Evolutionary conservation across 2,797 vertebrate species (phyloP).

Genomic region (Tapirus indicus): DNA sequence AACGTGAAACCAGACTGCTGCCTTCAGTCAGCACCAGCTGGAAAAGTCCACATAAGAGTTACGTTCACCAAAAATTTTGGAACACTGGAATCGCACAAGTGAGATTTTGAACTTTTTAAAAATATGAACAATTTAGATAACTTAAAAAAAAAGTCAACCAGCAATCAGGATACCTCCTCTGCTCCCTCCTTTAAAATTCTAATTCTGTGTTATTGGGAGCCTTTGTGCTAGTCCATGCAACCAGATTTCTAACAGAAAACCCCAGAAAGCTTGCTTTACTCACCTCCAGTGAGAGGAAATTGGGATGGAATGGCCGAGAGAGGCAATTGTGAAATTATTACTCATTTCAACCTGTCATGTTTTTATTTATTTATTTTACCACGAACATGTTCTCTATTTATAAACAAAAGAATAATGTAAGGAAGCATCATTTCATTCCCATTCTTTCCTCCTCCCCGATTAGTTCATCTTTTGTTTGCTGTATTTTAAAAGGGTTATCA

Average conservation of each 20-base stretch:
- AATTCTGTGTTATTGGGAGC: neutral
- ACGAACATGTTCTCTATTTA: neutral
- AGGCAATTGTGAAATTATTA: neutral
- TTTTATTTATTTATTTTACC: slow-evolving; percentile 23
- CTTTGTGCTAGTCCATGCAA: neutral
- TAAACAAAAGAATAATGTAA: neutral
- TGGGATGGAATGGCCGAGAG: neutral
- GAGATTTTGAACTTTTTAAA: neutral
- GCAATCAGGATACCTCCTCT: neutral
- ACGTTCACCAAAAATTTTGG: neutral
- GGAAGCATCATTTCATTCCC: neutral
- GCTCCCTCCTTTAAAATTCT: neutral
- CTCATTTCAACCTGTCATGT: neutral
- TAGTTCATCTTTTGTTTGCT: neutral
- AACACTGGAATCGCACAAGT: neutral
- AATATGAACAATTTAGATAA: neutral
- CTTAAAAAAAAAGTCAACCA: neutral
- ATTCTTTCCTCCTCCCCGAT: neutral
- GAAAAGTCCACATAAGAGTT: neutral
- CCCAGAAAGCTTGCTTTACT: neutral
- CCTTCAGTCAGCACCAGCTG: neutral
- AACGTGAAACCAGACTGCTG: neutral
- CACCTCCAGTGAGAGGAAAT: neutral
- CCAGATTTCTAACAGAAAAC: neutral
- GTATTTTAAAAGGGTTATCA: slow-evolving; percentile 1